Evolutionary conservation across 2,113 vertebrate genomes (phyloP).

Genomic region (Chrysemys picta): DNA sequence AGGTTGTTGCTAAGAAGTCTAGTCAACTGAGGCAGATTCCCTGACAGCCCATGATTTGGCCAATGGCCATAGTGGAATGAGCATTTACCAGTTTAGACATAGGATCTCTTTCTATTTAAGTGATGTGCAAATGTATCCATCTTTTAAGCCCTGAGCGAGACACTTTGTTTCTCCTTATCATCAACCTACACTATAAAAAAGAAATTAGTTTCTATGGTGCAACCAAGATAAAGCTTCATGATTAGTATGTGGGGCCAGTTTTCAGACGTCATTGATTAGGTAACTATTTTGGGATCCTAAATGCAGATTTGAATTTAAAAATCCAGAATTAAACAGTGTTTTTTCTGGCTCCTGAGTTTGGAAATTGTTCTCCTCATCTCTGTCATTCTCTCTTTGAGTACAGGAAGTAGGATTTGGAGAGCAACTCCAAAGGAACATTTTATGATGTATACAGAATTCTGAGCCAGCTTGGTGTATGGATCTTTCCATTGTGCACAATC

Average conservation of each 20-base stretch:
- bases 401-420: constrained; percentile 7
- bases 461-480: neutral
- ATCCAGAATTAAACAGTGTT: neutral
- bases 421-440: neutral
- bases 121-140: fast-evolving
- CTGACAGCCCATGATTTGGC: neutral
- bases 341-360: neutral
- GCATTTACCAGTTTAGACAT: neutral
- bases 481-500: neutral
- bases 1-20: neutral
- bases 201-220: neutral
- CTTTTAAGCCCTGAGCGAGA: too few relatives aligned
- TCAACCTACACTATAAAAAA: fast-evolving
- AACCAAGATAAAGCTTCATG: neutral
- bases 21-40: neutral
- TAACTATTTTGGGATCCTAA: neutral
- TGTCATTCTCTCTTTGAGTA: neutral
- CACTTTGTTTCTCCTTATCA: neutral
- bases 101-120: neutral
- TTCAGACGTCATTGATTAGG: neutral
- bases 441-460: fast-evolving
- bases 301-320: neutral
- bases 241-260: neutral
- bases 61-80: neutral
- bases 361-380: neutral